These are phyloP conservation scores for Myiotriccus ornatus DNA, from an alignment of 2,797 vertebrate genomes.

Conservation along the genomic window DNA sequence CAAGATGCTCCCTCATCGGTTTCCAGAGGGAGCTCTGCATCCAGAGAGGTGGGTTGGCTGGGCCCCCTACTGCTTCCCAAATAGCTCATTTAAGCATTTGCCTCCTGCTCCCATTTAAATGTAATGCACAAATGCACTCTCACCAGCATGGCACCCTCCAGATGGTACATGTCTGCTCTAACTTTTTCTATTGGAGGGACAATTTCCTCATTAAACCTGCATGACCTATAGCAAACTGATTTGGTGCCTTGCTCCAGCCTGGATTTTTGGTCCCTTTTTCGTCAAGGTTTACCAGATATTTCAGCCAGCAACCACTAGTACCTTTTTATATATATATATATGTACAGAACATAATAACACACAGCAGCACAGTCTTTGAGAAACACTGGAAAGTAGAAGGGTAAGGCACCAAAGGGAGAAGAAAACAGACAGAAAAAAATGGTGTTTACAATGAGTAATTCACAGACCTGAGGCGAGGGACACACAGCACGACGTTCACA, in stretches of 20 bases:
- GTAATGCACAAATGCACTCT: not conserved
- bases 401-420: not conserved
- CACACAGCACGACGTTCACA: not conserved
- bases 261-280: not conserved
- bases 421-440: not conserved
- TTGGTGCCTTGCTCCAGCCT: not conserved
- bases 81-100: not conserved
- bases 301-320: not conserved
- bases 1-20: not conserved
- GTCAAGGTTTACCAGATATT: not conserved
- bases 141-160: not conserved
- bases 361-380: not conserved
- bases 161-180: not conserved
- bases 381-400: not conserved
- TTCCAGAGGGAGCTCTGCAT: not conserved
- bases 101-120: not conserved
- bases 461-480: not conserved
- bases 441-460: not conserved
- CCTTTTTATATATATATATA: not conserved
- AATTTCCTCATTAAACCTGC: not conserved
- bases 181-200: not conserved
- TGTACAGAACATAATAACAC: not conserved
- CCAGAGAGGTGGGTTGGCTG: not conserved
- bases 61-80: not conserved
- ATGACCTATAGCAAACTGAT: not conserved